Conservation (phyloP, 1,140 invertebrate genomes). For the Drosophila sturtevanti region DNA sequence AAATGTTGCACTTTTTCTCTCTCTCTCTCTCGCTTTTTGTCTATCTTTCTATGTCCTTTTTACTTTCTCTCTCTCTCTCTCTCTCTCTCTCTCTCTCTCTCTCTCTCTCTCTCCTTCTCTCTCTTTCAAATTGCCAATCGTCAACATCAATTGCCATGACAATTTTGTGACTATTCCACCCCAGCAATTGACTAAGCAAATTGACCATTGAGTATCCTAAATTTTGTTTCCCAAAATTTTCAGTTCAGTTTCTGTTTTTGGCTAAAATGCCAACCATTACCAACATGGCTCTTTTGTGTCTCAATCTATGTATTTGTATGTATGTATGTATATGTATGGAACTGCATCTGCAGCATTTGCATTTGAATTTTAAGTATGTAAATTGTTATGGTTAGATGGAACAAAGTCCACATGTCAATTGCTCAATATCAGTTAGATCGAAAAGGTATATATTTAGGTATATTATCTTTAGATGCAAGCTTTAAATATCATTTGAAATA, state of each 20-base stretch:
- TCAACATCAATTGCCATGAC: conserved; percentile 49
- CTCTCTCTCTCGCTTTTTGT: not conserved
- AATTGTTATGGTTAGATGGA: conserved; percentile 36
- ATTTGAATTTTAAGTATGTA: conserved; percentile 18
- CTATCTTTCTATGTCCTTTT: conserved; percentile 6
- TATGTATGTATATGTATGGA: not conserved
- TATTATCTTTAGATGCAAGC: not conserved
- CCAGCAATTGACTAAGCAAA: conserved; percentile 64
- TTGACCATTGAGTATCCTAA: conserved; percentile 67
- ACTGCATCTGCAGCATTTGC: too few species aligned
- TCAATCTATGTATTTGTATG: conserved; percentile 12
- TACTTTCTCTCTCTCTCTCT: not conserved
- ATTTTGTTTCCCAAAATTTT: conserved; percentile 32
- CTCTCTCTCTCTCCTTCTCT: not conserved
- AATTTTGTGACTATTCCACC: conserved; percentile 44
- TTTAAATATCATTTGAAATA: not conserved
- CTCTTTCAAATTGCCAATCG: conserved; percentile 52
- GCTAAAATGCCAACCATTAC: too few species aligned
- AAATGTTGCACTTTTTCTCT: conserved; percentile 5
- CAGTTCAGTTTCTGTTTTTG: conserved; percentile 36
- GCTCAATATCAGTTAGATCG: conserved; percentile 3
- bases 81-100: conserved; percentile 22
- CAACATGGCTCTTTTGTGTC: not conserved
- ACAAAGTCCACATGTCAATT: conserved; percentile 25
- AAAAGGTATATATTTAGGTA: not conserved